Conservation (phyloP, 1,140 invertebrate genomes). For the Capitella teleta region DNA sequence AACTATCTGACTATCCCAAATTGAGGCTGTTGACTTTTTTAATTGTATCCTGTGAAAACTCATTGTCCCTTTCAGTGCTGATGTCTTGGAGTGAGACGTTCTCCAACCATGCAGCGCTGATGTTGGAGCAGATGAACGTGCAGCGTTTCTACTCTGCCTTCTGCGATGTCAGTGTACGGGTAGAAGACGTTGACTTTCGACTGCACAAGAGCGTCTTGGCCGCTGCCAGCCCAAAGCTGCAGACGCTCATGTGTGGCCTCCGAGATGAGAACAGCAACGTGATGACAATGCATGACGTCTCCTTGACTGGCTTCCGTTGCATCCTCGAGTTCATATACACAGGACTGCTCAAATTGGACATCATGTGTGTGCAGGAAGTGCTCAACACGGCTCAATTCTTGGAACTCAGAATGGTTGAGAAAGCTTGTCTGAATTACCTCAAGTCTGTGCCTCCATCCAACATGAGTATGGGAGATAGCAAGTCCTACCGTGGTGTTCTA, state of each 20-base stretch:
- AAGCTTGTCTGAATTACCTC: conserved; percentile 1
- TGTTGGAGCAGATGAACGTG: conserved; percentile 6
- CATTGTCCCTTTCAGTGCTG: too few species aligned
- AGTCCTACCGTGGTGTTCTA: too few species aligned
- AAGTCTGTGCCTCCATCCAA: neutral
- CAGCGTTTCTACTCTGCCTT: conserved; percentile 6
- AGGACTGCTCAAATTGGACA: conserved; percentile 1
- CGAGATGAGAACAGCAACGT: neutral
- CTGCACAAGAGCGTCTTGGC: conserved; percentile 5
- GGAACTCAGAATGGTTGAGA: conserved; percentile 1
- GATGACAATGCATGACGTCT: conserved; percentile 4
- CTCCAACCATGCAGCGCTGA: neutral
- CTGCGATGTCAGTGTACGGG: conserved; percentile 4
- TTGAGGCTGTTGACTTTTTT: too few species aligned
- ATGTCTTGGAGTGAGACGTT: too few species aligned
- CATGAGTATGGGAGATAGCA: too few species aligned
- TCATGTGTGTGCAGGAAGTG: neutral
- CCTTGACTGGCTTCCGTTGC: conserved; percentile 1
- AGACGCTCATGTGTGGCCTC: neutral
- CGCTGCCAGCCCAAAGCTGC: conserved; percentile 2
- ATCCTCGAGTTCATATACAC: conserved; percentile 8
- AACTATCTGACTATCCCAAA: too few species aligned
- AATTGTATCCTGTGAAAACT: too few species aligned
- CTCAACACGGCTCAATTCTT: neutral
- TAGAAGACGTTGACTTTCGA: conserved; percentile 6